Evolutionary conservation across 92 coral and sea anemone genomes (phyloP).

Genomic region (Heteractis magnifica): DNA sequence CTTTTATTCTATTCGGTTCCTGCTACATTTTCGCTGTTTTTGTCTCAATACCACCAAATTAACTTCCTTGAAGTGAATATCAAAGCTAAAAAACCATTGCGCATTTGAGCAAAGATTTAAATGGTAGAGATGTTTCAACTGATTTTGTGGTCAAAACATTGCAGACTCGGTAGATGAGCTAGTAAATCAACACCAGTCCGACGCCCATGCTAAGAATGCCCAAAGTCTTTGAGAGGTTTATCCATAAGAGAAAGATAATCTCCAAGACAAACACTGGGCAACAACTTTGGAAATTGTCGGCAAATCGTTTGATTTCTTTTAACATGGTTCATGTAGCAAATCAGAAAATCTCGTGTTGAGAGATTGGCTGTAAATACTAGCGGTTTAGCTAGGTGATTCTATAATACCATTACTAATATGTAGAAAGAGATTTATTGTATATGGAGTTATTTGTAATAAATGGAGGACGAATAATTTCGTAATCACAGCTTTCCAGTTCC

Average conservation of each 20-base stretch:
- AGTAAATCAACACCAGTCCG: not conserved
- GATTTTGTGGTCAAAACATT: too few relatives aligned
- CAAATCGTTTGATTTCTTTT: slow-evolving; percentile 1
- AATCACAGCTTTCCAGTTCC: not conserved
- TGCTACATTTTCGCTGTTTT: too few relatives aligned
- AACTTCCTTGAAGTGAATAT: too few relatives aligned
- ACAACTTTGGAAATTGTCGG: not conserved
- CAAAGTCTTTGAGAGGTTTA: slow-evolving; percentile 4
- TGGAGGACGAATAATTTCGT: too few relatives aligned
- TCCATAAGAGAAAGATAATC: not conserved
- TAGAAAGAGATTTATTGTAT: not conserved
- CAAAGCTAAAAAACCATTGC: too few relatives aligned
- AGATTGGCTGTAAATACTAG: not conserved
- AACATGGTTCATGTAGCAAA: not conserved
- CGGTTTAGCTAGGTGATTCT: not conserved
- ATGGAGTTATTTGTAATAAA: too few relatives aligned
- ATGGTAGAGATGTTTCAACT: too few relatives aligned
- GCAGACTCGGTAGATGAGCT: too few relatives aligned
- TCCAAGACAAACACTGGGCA: not conserved
- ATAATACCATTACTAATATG: not conserved
- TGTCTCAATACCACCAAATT: too few relatives aligned
- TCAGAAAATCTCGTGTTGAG: not conserved
- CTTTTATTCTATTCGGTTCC: too few relatives aligned
- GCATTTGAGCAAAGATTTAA: too few relatives aligned
- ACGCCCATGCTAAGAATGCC: not conserved